phyloP scores from a whole-genome alignment of 1,140 invertebrate genomes.

The Drosophila melanogaster region DNA sequence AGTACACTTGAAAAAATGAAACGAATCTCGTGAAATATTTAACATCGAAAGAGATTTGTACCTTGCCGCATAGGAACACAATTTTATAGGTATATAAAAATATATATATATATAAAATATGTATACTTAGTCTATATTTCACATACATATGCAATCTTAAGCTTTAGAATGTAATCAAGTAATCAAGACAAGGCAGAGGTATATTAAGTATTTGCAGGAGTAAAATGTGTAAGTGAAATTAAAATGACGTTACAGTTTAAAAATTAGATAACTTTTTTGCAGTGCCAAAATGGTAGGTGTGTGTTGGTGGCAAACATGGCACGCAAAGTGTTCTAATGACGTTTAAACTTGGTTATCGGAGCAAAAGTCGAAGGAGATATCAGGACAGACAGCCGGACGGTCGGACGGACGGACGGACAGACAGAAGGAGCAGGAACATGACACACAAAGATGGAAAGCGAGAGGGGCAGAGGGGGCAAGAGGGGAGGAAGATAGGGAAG shows the following conservation, averaged over 20 bases:
- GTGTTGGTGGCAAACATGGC: constrained; percentile 17
- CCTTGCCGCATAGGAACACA: no score
- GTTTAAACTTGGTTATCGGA: constrained; percentile 44
- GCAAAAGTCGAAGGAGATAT: constrained; percentile 37
- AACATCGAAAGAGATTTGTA: not conserved
- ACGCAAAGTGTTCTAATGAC: constrained; percentile 45
- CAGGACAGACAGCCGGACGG: constrained; percentile 1
- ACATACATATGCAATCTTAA: no score
- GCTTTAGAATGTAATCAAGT: no score
- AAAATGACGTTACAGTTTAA: no score
- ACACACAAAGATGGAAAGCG: not conserved
- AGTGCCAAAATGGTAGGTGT: constrained; percentile 2
- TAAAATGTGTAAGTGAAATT: no score
- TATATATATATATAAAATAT: no score
- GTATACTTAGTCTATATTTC: no score
- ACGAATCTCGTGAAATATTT: no score
- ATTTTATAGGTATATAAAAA: no score
- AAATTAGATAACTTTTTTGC: not conserved
- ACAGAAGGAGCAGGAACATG: constrained; percentile 8
- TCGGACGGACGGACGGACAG: not conserved
- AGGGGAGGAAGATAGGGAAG: constrained; percentile 9
- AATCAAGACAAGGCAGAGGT: no score
- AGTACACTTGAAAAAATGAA: not conserved
- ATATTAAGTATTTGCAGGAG: no score
- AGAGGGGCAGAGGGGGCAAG: no score